phyloP scores from a whole-genome alignment of 2,797 vertebrate genomes.

The Rallus crepitans region DNA sequence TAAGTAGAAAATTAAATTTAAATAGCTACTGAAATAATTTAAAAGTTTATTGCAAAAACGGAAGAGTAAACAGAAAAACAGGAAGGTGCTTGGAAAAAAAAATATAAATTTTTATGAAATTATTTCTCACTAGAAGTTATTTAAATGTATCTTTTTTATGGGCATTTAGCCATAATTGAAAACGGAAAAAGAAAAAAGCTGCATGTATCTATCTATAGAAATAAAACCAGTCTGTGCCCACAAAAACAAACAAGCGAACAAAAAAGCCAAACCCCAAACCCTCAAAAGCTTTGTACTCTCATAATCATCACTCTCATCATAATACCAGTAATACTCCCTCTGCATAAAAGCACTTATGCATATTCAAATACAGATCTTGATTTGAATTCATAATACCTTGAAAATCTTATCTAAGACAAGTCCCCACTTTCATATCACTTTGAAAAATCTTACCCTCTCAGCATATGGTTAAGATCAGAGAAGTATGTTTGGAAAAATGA shows the following conservation, averaged over 20 bases:
- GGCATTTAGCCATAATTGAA: not conserved
- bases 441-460: constrained; percentile 40
- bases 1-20: not conserved
- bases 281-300: not conserved
- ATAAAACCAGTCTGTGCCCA: not conserved
- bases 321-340: not conserved
- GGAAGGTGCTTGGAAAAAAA: not conserved
- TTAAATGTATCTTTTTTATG: not conserved
- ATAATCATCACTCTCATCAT: not conserved
- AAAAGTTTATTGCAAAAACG: not conserved
- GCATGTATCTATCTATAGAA: not conserved
- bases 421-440: constrained; percentile 13
- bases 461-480: constrained; percentile 58
- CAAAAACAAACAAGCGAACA: not conserved
- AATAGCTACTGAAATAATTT: not conserved
- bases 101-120: not conserved
- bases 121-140: not conserved
- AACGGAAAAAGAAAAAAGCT: not conserved
- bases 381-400: constrained; percentile 52
- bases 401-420: constrained; percentile 37
- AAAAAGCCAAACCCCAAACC: not conserved
- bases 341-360: not conserved
- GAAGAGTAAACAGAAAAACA: not conserved
- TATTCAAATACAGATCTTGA: constrained; percentile 39
- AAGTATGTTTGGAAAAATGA: constrained; percentile 16